Conservation (phyloP, 2,113 vertebrate genomes). For the Megaceryle torquata region DNA sequence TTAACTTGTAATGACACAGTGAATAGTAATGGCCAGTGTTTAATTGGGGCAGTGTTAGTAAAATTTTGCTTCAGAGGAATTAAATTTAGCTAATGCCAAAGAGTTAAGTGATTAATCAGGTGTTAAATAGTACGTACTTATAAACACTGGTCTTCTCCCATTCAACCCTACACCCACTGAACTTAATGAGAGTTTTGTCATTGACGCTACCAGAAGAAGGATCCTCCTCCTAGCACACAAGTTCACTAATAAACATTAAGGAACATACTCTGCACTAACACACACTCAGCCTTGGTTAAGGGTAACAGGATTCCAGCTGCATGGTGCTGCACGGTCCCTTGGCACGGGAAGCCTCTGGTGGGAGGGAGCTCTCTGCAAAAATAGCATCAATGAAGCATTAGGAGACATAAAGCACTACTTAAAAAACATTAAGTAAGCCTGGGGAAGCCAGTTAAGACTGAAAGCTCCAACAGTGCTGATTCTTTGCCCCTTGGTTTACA, state of each 20-base stretch:
- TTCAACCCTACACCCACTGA: neutral
- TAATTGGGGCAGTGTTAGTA: slow-evolving; percentile 45
- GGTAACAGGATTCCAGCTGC: neutral
- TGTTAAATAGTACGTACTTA: slow-evolving; percentile 18
- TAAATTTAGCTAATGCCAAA: slow-evolving; percentile 43
- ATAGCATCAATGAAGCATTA: neutral
- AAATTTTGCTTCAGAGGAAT: slow-evolving; percentile 50
- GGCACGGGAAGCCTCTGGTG: neutral
- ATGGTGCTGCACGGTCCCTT: neutral
- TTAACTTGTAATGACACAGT: slow-evolving; percentile 43
- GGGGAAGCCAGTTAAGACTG: neutral
- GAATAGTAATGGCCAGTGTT: slow-evolving; percentile 33
- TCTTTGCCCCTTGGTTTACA: neutral
- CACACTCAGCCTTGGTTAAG: neutral
- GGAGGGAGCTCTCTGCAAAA: neutral
- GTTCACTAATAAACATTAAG: neutral
- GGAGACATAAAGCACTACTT: neutral
- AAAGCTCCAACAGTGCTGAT: neutral
- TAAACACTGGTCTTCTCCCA: neutral
- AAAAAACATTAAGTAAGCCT: neutral
- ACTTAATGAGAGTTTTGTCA: slow-evolving; percentile 34
- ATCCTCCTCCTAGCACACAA: neutral
- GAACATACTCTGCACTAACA: neutral
- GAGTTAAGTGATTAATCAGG: slow-evolving; percentile 50
- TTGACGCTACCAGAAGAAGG: neutral